Base-by-base conservation (phyloP, 2,113 vertebrate genomes). In the Microcebus tavaratra region DNA sequence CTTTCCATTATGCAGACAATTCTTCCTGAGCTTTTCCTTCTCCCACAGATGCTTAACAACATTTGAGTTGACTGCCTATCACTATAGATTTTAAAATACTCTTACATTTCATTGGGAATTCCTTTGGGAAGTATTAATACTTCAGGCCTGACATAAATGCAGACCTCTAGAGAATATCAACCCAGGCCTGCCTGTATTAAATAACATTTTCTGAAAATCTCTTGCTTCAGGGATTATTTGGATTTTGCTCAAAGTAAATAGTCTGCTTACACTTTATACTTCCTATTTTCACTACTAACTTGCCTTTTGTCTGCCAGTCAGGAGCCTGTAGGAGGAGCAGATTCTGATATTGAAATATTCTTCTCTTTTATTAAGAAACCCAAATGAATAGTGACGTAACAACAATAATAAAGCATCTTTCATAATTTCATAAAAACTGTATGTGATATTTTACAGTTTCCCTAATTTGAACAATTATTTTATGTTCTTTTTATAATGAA, bases 161-260 rank as follows among this genome's bases (percentile, higher is more conserved):
- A 8, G 27, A 20, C 25, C 39, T 89, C 31, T 65, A 65, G 78
- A 90, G 68, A 20, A 18, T 80, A 17, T 75, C 57, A 82, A 2
- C 21, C 6, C 0, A 1, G 27, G 18, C 31, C 9, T 85, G 15
- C 15, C 8, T 94, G 4, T 81, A 78, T 42, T 88, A 81, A 92
- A 90, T 36, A 94, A 59, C 0, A 55, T 96, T 93, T 90, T 79
- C 72, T 59, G 84, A 86, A 67, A 90, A 70, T 65, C 76, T 82
- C 34, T 82, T 29, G 50, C 39, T 79, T 78, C 36, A 29, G 65
- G 20, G 72, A 65, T 36, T 42, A 34, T 86, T 50, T 45, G 50
- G 20, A 84, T 23, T 31, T 88, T 39, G 27, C 14, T n/a, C 81
- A 91, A 75, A 73, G 59, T 13, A 79, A 73, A 59, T 17, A 4